Evolutionary conservation across 1,140 invertebrate species (phyloP).

Genomic region (Bombus turneri): DNA sequence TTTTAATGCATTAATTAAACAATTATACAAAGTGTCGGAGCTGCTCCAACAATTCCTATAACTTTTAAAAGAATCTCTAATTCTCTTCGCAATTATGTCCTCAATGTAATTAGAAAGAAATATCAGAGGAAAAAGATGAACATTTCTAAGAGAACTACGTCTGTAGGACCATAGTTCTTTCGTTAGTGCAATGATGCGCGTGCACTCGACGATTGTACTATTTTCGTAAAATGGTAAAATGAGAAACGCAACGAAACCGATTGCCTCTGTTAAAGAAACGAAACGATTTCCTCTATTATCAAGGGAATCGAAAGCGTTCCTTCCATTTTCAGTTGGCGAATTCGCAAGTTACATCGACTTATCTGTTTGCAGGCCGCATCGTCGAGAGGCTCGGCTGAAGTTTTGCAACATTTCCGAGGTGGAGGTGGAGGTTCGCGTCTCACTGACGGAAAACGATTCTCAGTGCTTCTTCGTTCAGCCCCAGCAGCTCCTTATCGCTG

Average conservation of each 20-base stretch:
- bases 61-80: too few relatives aligned
- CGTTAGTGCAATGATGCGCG: too few relatives aligned
- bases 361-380: conserved; percentile 57
- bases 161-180: too few relatives aligned
- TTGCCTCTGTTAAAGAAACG: background rate
- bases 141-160: too few relatives aligned
- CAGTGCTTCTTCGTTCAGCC: conserved; percentile 60
- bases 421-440: conserved; percentile 59
- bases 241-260: background rate
- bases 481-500: conserved; percentile 54
- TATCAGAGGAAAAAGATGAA: too few relatives aligned
- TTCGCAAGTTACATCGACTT: conserved; percentile 3
- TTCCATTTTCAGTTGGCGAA: background rate
- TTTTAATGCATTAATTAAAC: background rate
- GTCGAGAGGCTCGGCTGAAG: conserved; percentile 60
- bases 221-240: too few relatives aligned
- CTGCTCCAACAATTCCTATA: too few relatives aligned
- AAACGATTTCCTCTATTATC: background rate
- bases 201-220: too few relatives aligned
- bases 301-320: background rate
- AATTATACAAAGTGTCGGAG: too few relatives aligned
- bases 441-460: conserved; percentile 44
- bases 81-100: too few relatives aligned
- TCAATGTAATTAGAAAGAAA: too few relatives aligned
- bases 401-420: conserved; percentile 71